phyloP scores from a whole-genome alignment of 2,797 vertebrate genomes.

The Enteromius treurensis region DNA sequence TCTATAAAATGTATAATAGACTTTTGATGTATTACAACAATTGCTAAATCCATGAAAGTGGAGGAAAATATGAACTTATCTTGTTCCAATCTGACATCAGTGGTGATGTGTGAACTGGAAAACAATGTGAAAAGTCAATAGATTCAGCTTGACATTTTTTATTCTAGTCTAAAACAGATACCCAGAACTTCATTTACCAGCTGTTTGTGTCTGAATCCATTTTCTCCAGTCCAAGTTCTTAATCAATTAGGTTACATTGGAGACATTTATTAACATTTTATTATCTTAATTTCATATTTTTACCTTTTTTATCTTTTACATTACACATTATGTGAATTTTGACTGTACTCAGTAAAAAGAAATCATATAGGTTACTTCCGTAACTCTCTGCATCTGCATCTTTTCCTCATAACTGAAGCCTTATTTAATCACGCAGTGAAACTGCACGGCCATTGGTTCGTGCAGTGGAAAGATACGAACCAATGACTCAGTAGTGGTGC shows the following conservation, averaged over 20 bases:
- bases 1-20: constrained; percentile 77
- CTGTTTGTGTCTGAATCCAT: neutral
- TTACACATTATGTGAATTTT: neutral
- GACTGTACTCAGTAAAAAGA: neutral
- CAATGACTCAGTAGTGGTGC: too few relatives aligned
- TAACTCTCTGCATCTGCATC: too few relatives aligned
- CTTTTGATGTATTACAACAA: constrained; percentile 59
- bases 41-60: constrained; percentile 64
- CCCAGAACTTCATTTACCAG: neutral
- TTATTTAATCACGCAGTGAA: too few relatives aligned
- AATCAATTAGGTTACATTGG: neutral
- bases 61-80: constrained; percentile 78
- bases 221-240: neutral
- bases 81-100: constrained; percentile 50
- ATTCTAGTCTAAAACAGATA: too few relatives aligned
- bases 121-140: constrained; percentile 62
- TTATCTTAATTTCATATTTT: neutral
- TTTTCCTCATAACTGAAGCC: too few relatives aligned
- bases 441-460: too few relatives aligned
- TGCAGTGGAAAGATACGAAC: too few relatives aligned
- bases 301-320: neutral
- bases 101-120: constrained; percentile 61
- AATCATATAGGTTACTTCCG: too few relatives aligned
- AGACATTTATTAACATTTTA: neutral
- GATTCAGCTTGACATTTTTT: neutral